Conservation (phyloP, 2,113 vertebrate species). For the Ictalurus furcatus region DNA sequence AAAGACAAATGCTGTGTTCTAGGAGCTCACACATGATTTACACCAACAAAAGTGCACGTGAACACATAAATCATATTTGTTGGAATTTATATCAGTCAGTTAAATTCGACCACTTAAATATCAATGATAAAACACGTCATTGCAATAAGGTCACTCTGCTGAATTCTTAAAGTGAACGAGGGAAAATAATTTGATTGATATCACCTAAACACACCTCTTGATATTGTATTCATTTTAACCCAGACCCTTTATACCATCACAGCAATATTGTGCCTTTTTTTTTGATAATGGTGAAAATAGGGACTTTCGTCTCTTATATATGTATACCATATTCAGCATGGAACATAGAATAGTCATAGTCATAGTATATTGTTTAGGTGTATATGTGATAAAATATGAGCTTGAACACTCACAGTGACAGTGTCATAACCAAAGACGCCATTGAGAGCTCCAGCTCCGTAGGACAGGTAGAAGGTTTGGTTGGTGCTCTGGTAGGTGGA, state of each 20-base stretch:
- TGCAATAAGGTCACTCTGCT: background rate
- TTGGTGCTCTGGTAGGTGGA: slow-evolving; percentile 56
- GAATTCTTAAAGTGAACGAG: background rate
- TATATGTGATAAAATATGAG: background rate
- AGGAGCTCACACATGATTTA: background rate
- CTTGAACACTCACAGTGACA: slow-evolving; percentile 57
- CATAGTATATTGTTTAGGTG: too few relatives aligned
- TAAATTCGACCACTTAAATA: background rate
- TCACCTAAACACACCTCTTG: background rate
- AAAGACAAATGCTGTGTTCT: background rate
- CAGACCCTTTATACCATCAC: background rate
- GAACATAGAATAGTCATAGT: background rate
- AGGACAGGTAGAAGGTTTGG: slow-evolving; percentile 64
- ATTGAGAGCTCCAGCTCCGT: slow-evolving; percentile 60
- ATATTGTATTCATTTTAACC: background rate
- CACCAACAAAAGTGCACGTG: background rate
- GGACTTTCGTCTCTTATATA: background rate
- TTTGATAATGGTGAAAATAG: background rate
- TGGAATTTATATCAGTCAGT: background rate
- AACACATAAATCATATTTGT: background rate
- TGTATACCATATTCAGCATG: background rate
- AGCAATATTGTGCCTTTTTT: background rate
- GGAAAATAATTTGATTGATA: background rate
- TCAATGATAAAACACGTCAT: background rate
- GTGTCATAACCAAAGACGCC: slow-evolving; percentile 68